Evolutionary conservation across 2,113 vertebrate species (phyloP), one percentile per base, ranked within the genome.

Genomic region (Erythrocercus mccallii): DNA sequence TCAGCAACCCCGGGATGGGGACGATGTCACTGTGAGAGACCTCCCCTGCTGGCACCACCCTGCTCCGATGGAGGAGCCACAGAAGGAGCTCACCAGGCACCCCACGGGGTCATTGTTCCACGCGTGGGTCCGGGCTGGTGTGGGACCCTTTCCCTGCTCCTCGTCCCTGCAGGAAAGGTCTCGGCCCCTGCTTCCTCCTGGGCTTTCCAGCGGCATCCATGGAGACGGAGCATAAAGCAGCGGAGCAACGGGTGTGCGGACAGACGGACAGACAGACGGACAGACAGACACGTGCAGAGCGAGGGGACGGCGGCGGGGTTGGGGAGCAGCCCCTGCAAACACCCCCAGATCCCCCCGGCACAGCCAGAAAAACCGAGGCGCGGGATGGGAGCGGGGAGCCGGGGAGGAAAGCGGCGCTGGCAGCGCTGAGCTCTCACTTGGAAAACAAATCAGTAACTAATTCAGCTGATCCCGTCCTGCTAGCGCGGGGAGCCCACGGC

Each of bases 61-160:
- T 3, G 4, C 38, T 53, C 60, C 0, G 3, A 4, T 0, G 3
- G 35, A 38, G 22, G 60, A 35, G 17, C 5, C 8, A 0, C 0
- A 3, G 25, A 16, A 66, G 66, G 48, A 40, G 9, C 18, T 50
- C 31, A 44, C 10, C 2, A 0, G 54, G 51, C 31, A 31, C 19
- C 23, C 48, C 8, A 0, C 4, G 71, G 71, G 21, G 11, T 45
- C 25, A 5, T 1, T 3, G n/a, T 3, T 33, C 70, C 50, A 2
- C 15, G 20, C 0, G 3, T 1, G 38, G 44, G 6, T 38, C 61
- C 65, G 6, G 51, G 16, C 50, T 45, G 37, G 6, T 0, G 1
- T 6, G 23, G 62, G 79, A 61, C 44, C 44, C 44, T 53, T 17
- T 15, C 22, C 70, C 57, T 0, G 3, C 64, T 64, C 40, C 64